Conservation (phyloP, 2,888 invertebrate genomes). For the Clunio marinus region DNA sequence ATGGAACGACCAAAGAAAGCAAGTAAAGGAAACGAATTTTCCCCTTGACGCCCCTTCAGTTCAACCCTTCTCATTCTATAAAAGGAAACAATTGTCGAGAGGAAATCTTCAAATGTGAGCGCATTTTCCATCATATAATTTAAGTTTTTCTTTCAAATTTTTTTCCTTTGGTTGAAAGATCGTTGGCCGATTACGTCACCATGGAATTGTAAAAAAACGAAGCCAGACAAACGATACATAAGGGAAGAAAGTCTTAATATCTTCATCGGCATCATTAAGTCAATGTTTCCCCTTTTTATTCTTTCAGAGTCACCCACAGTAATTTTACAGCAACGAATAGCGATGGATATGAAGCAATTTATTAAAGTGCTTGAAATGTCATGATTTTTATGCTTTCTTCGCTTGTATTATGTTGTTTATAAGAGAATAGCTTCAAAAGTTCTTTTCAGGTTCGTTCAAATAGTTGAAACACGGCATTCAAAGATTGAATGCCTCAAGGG, state of each 20-base stretch:
- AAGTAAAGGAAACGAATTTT: too few species aligned
- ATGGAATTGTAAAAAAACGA: not conserved
- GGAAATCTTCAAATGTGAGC: not conserved
- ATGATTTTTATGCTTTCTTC: conserved; percentile 22
- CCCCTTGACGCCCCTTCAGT: not conserved
- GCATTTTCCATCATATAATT: not conserved
- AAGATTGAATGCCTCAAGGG: too few species aligned
- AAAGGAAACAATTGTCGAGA: not conserved
- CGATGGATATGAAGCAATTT: conserved; percentile 26
- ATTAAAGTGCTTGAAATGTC: conserved; percentile 28
- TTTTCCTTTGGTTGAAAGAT: too few species aligned
- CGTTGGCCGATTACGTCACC: not conserved
- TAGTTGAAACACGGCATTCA: not conserved
- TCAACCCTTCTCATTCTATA: not conserved
- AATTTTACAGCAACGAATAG: conserved; percentile 1
- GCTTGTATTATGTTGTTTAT: not conserved
- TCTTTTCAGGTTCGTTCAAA: not conserved
- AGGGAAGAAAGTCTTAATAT: not conserved
- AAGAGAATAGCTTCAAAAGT: not conserved
- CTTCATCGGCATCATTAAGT: not conserved
- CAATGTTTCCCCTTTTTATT: not conserved
- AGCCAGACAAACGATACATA: not conserved
- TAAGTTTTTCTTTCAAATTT: too few species aligned
- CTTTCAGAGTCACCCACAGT: not conserved
- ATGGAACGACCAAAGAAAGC: too few species aligned